phyloP scores from a whole-genome alignment of 2,888 invertebrate species.

The Tholera decimalis region DNA sequence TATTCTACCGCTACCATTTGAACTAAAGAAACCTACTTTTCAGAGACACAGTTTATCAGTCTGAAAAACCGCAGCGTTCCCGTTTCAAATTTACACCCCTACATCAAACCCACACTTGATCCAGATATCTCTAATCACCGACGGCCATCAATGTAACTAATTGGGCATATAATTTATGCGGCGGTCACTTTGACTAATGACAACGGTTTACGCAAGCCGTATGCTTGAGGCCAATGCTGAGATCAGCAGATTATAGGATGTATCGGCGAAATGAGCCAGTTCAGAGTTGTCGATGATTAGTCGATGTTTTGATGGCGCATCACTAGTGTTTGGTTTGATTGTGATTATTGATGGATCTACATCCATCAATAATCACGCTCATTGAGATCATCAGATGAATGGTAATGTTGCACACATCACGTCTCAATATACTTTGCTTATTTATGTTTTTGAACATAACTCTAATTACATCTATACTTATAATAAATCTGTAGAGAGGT shows the following conservation, averaged over 20 bases:
- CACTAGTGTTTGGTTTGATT: conserved; percentile 17
- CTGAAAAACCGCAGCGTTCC: conserved; percentile 19
- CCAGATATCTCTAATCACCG: conserved; percentile 81
- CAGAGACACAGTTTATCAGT: too few relatives aligned
- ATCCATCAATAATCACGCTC: too few relatives aligned
- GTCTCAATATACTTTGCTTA: not conserved
- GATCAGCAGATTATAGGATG: conserved; percentile 57
- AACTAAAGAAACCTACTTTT: too few relatives aligned
- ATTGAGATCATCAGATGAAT: not conserved
- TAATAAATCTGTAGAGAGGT: too few relatives aligned
- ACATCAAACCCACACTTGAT: conserved; percentile 62
- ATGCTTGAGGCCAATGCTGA: conserved; percentile 66
- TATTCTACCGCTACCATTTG: too few relatives aligned
- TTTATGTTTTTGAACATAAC: too few relatives aligned
- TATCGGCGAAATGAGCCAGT: conserved; percentile 36
- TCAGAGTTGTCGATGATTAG: conserved; percentile 21
- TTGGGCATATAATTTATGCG: conserved; percentile 87
- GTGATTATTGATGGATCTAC: not conserved
- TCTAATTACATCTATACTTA: too few relatives aligned
- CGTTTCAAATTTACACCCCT: conserved; percentile 43
- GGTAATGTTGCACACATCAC: not conserved
- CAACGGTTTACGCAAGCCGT: conserved; percentile 69
- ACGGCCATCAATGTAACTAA: conserved; percentile 86
- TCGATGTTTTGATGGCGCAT: conserved; percentile 36
- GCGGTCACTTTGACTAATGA: conserved; percentile 83